Conservation (phyloP, 2,797 vertebrate genomes). For the Megalops cyprinoides region DNA sequence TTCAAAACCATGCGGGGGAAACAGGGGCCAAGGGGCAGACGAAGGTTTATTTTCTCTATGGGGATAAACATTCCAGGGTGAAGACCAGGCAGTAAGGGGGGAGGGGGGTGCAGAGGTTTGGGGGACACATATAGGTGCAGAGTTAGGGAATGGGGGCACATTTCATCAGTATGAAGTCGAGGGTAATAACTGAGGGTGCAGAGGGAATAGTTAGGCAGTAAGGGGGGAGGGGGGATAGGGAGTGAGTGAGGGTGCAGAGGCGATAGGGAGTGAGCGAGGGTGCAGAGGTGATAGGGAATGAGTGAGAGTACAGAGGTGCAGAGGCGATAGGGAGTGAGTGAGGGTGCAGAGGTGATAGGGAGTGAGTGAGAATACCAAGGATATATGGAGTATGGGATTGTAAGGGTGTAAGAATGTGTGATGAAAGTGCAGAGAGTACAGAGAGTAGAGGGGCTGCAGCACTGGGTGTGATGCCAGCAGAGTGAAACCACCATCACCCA, state of each 20-base stretch:
- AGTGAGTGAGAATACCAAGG: background rate
- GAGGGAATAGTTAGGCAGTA: background rate
- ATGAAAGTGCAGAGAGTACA: background rate
- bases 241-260: background rate
- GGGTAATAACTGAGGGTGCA: background rate
- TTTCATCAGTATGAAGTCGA: background rate
- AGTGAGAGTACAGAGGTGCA: conserved; percentile 29
- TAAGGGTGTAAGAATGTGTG: too few relatives aligned
- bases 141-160: background rate
- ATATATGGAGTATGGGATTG: background rate
- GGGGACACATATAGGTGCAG: too few relatives aligned
- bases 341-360: conserved; percentile 34
- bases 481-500: conserved; percentile 36
- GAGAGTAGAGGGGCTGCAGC: conserved; percentile 51
- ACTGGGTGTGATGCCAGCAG: too few relatives aligned
- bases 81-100: conserved; percentile 55
- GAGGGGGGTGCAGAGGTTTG: conserved; percentile 23
- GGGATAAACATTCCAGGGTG: conserved; percentile 65
- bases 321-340: conserved; percentile 35
- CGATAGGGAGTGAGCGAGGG: conserved; percentile 46
- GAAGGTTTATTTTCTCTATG: conserved; percentile 64
- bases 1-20: conserved; percentile 33
- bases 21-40: conserved; percentile 43
- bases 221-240: background rate
- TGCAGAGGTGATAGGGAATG: conserved; percentile 36